Evolutionary conservation across 2,888 invertebrate species (phyloP), one percentile per base, ranked within the genome.

Genomic region (Bursaphelenchus okinawaensis): DNA sequence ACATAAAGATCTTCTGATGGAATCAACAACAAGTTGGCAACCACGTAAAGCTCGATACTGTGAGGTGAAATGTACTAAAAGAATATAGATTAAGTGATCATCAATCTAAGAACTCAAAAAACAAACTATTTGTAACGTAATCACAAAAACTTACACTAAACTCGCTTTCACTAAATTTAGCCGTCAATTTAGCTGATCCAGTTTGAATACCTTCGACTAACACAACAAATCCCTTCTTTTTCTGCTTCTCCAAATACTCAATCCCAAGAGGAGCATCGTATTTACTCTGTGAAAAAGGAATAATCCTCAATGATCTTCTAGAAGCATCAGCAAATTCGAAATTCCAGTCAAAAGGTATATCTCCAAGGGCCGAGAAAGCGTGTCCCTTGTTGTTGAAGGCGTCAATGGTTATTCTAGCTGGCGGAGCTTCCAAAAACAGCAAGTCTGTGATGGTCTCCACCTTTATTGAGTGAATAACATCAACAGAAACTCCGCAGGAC

Each of bases 401-500:
- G 77, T 90, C 82, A 31, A 94, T 89, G 85, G 91, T 90, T 85
- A 98, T 93, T 61, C 90, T 90, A 84, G 94, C 95, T 0, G 96
- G 96, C 1, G 94, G 92, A 84, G 96, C 96, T 84, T 95, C 95
- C 72, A 96, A 87, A 83, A 90, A 95, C 22, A 98, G 85, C 82
- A 94, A 91, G 81, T 91, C 88, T 0, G 96, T 94, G 20, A 93
- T 95, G 22, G 95, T 93, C 64, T 90, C 88, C 57, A 98, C 90
- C 79, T 89, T 89, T 55, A 98, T 85, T 16, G 88, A 87, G 66
- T 88, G 86, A 68, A 98, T 92, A 56, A 88, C 88, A 84, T 94
- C 93, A 59, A 96, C 89, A 72, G 94, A 92, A 51, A 96, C 92
- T 85, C 94, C 94, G 82, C 93, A 93, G 70, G 92, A 87, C 68